phyloP scores from a whole-genome alignment of 2,113 vertebrate genomes.

The Apus apus region DNA sequence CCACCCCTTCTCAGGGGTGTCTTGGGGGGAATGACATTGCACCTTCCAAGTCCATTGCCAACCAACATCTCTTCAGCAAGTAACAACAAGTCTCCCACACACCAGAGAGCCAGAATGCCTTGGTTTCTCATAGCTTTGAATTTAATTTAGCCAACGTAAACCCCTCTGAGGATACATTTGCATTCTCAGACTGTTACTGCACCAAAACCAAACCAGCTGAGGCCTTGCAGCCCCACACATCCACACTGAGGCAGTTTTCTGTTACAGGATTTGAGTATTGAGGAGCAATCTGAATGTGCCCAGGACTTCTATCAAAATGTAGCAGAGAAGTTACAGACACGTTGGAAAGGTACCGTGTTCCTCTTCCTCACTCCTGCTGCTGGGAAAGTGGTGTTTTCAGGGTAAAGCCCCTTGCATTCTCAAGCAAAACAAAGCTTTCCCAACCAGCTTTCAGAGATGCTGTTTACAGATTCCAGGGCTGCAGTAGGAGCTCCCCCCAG shows the following conservation, averaged over 20 bases:
- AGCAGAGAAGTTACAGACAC: conserved; percentile 87
- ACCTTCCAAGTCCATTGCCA: neutral
- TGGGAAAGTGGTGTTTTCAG: neutral
- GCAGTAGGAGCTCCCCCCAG: neutral
- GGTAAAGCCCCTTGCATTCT: neutral
- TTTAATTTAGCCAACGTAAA: neutral
- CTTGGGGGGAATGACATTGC: neutral
- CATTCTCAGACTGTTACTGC: conserved; percentile 48
- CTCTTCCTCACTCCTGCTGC: neutral
- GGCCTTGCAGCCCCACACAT: neutral
- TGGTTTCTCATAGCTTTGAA: neutral
- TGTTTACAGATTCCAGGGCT: neutral
- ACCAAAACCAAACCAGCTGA: neutral
- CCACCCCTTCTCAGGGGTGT: neutral
- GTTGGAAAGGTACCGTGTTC: conserved; percentile 86
- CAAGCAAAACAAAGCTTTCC: neutral
- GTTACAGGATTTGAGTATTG: conserved; percentile 83
- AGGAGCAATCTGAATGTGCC: conserved; percentile 92
- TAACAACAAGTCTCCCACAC: neutral
- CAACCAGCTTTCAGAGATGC: neutral
- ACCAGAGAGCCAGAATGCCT: neutral
- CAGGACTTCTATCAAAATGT: conserved; percentile 96
- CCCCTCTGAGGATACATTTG: neutral
- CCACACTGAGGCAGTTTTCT: neutral
- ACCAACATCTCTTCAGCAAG: neutral